Evolutionary conservation across 2,888 invertebrate genomes (phyloP).

Genomic region (Zele albiditarsus): DNA sequence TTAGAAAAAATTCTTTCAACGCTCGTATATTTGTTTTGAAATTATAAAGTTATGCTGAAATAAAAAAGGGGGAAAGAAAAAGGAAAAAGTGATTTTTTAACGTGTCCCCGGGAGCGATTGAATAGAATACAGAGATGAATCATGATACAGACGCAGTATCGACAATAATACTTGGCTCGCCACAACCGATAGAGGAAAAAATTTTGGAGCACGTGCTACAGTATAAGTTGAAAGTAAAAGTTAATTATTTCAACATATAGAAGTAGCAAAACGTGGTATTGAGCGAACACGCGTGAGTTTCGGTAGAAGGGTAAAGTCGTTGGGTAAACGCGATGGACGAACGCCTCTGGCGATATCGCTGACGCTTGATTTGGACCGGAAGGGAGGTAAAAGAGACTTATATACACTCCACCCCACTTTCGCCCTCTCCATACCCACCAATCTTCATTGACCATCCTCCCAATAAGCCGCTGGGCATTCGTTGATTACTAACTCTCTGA

Average conservation of each 20-base stretch:
- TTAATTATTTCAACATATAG: conserved; percentile 14
- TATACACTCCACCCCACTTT: conserved; percentile 38
- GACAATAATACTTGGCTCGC: conserved; percentile 36
- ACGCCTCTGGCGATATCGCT: conserved; percentile 23
- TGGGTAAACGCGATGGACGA: conserved; percentile 35
- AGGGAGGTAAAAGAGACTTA: conserved; percentile 34
- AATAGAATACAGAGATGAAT: conserved; percentile 26
- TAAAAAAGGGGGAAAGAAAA: not conserved
- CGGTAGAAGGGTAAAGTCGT: conserved; percentile 20
- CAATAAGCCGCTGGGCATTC: conserved; percentile 54
- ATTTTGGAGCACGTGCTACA: conserved; percentile 35
- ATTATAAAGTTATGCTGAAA: not conserved
- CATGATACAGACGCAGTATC: not conserved
- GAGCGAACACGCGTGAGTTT: not conserved
- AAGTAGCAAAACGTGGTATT: conserved; percentile 4
- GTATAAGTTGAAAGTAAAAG: conserved; percentile 32
- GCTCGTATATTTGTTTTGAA: not conserved
- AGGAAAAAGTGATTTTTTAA: not conserved
- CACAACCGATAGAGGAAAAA: conserved; percentile 36
- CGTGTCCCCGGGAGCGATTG: not conserved
- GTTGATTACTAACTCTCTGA: conserved; percentile 65
- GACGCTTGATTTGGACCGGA: conserved; percentile 36
- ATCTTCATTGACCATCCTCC: conserved; percentile 67
- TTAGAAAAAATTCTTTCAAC: conserved; percentile 10
- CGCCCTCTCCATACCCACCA: conserved; percentile 42